Percentiles rank a stretch among this genome's conserved stretches.
Conservation (phyloP, 1,140 invertebrate species). For the Halotydeus destructor region DNA sequence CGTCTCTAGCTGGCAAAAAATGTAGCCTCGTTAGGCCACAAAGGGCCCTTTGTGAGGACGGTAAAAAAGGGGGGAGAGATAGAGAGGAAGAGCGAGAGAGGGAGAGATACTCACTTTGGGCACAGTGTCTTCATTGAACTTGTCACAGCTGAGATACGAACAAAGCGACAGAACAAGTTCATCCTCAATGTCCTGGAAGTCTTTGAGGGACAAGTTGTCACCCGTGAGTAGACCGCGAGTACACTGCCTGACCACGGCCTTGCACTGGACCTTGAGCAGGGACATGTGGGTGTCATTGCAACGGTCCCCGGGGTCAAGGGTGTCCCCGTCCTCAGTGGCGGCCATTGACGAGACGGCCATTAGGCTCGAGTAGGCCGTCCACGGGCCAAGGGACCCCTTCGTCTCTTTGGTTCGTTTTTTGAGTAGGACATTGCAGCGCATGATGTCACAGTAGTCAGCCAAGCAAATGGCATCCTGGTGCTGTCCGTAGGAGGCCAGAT, state of each 20-base stretch:
- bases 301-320: too few species aligned
- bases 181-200: slow-evolving; percentile 66
- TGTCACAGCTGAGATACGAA: slow-evolving; percentile 72
- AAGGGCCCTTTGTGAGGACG: neutral
- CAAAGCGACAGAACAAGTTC: slow-evolving; percentile 66
- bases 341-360: too few species aligned
- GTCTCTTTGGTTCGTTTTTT: too few species aligned
- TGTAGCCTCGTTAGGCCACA: too few species aligned
- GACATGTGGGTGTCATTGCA: slow-evolving; percentile 7
- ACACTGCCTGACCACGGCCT: slow-evolving; percentile 43
- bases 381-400: too few species aligned
- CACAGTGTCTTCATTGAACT: slow-evolving; percentile 61
- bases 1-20: neutral
- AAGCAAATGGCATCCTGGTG: slow-evolving; percentile 71
- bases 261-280: slow-evolving; percentile 11
- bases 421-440: slow-evolving; percentile 66
- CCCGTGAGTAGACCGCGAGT: slow-evolving; percentile 45
- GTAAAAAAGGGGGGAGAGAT: neutral
- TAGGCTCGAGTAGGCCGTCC: too few species aligned
- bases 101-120: slow-evolving; percentile 30
- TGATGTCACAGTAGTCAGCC: slow-evolving; percentile 82
- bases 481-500: too few species aligned
- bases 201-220: slow-evolving; percentile 51
- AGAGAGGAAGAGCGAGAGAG: neutral
- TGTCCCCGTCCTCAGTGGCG: too few species aligned